Conservation (phyloP, 1,140 invertebrate genomes). For the Penaeus vannamei region DNA sequence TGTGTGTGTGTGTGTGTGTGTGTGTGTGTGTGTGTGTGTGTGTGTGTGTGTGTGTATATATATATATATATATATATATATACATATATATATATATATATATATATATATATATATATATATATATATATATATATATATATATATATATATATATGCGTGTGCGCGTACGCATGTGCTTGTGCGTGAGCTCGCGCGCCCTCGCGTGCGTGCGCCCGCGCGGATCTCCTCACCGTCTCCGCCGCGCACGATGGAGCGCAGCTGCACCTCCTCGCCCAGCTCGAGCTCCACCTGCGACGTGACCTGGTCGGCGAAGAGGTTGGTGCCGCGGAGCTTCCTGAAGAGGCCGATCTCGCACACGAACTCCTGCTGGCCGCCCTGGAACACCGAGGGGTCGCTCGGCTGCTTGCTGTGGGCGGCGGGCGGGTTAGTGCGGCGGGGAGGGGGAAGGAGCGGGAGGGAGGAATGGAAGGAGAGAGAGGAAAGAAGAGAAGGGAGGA, state of each 20-base stretch:
- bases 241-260: slow-evolving; percentile 76
- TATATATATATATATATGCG: no score
- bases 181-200: no score
- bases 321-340: slow-evolving; percentile 73
- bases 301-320: slow-evolving; percentile 75
- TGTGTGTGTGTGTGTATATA: no score
- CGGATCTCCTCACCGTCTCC: slow-evolving; percentile 75
- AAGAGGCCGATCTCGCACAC: slow-evolving; percentile 77
- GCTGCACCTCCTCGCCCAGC: slow-evolving; percentile 79
- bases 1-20: no score
- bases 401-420: slow-evolving; percentile 49
- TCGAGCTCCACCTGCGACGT: slow-evolving; percentile 76
- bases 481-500: neutral
- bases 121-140: no score
- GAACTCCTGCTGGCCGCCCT: slow-evolving; percentile 76
- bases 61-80: no score
- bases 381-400: slow-evolving; percentile 67
- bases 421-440: neutral
- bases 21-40: no score
- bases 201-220: no score
- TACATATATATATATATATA: no score
- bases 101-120: no score
- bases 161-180: no score
- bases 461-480: neutral
- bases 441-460: neutral